A percentile compares a stretch with the other conserved stretches of the same genome.
Conservation (phyloP, 2,888 invertebrate genomes). For the Alitta virens region DNA sequence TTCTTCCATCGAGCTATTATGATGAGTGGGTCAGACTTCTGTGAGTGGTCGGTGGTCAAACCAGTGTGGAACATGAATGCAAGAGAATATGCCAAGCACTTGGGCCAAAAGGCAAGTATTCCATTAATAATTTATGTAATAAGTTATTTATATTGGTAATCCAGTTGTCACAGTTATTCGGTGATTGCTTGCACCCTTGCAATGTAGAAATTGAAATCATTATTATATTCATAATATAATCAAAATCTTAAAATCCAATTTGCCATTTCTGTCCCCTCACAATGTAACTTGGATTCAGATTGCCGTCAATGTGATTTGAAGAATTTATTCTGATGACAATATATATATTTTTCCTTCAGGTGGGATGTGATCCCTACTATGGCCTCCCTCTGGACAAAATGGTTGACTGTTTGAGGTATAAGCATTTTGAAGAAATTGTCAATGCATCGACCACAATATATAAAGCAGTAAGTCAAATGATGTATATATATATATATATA, state of each 20-base stretch:
- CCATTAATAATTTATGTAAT: too few relatives aligned
- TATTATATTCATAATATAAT: too few relatives aligned
- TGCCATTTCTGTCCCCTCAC: too few relatives aligned
- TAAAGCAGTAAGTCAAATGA: slow-evolving; percentile 36
- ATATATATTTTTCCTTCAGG: neutral
- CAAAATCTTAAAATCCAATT: too few relatives aligned
- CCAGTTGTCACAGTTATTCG: too few relatives aligned
- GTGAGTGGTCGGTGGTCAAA: slow-evolving; percentile 52
- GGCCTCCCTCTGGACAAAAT: slow-evolving; percentile 43
- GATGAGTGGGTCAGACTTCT: slow-evolving; percentile 58
- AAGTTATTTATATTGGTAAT: too few relatives aligned
- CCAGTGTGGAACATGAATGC: slow-evolving; percentile 31
- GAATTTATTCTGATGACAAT: too few relatives aligned
- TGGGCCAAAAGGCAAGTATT: slow-evolving; percentile 40
- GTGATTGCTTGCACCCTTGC: too few relatives aligned
- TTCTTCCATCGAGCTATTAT: slow-evolving; percentile 58
- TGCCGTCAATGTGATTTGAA: too few relatives aligned
- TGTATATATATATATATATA: too few relatives aligned
- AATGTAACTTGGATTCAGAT: too few relatives aligned
- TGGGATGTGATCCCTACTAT: slow-evolving; percentile 29
- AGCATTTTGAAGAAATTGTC: slow-evolving; percentile 51
- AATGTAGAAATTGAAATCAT: too few relatives aligned
- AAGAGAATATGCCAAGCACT: slow-evolving; percentile 46
- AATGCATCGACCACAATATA: slow-evolving; percentile 49
- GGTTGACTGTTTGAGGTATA: slow-evolving; percentile 52